Percentiles rank a stretch among this genome's conserved stretches.
Conservation (phyloP, 2,888 invertebrate species). For the Alitta virens region DNA sequence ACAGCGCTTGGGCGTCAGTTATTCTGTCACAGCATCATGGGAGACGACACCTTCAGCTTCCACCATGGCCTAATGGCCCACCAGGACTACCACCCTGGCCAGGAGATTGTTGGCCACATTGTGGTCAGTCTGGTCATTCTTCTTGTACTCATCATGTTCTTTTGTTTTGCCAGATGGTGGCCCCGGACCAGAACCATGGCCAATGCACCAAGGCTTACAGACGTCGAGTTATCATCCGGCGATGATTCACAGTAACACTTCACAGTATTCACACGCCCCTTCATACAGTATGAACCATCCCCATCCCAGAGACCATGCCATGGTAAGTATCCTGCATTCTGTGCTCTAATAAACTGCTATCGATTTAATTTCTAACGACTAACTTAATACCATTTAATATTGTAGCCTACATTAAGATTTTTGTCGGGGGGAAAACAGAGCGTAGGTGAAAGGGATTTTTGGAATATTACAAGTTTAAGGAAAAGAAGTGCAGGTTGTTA, state of each 20-base stretch:
- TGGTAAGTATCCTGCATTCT: background rate
- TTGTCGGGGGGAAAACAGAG: too few species aligned
- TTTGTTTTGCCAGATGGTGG: slow-evolving; percentile 16
- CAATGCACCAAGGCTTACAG: slow-evolving; percentile 45
- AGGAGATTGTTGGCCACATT: slow-evolving; percentile 2
- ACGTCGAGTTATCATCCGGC: slow-evolving; percentile 50
- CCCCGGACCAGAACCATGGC: slow-evolving; percentile 45
- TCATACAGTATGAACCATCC: slow-evolving; percentile 49
- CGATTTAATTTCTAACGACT: too few species aligned
- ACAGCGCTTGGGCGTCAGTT: too few species aligned
- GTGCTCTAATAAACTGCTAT: too few species aligned
- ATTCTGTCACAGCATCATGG: too few species aligned
- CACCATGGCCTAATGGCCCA: background rate
- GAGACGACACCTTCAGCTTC: background rate
- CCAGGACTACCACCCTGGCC: background rate
- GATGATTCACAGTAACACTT: slow-evolving; percentile 44
- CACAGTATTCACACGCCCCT: slow-evolving; percentile 55
- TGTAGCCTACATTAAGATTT: too few species aligned
- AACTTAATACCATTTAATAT: too few species aligned
- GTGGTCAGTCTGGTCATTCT: background rate
- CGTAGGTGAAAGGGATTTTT: too few species aligned
- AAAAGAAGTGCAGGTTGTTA: too few species aligned
- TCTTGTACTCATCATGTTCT: slow-evolving; percentile 7
- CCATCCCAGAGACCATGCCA: background rate
- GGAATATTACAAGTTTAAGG: too few species aligned